These are phyloP conservation scores for Silurus asotus DNA, from an alignment of 2,113 vertebrate species.

Conservation along the genomic window DNA sequence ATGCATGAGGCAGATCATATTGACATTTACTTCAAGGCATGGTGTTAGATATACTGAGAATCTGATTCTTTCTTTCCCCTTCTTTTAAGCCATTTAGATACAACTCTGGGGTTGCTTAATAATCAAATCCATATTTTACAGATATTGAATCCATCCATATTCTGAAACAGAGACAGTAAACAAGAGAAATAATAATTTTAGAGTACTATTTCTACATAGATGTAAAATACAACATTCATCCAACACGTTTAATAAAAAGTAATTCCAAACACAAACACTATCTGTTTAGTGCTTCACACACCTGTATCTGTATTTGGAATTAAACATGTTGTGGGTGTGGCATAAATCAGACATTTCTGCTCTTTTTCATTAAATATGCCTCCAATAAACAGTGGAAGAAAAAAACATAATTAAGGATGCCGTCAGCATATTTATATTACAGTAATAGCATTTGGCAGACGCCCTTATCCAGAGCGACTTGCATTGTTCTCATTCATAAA, in stretches of 20 bases:
- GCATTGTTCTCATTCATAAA: no score
- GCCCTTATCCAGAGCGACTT: no score
- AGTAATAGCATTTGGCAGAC: no score
- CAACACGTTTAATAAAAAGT: background rate
- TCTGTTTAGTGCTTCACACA: background rate
- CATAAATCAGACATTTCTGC: background rate
- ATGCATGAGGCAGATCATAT: constrained; percentile 69
- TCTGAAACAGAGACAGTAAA: constrained; percentile 35
- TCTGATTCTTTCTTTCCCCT: background rate
- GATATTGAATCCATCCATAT: constrained; percentile 44
- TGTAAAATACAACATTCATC: background rate
- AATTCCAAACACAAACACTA: background rate
- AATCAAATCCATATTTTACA: constrained; percentile 24
- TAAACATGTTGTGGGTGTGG: no score
- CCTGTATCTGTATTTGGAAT: background rate
- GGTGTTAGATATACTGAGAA: background rate
- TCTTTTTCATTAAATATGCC: background rate
- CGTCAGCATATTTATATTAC: background rate
- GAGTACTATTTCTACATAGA: background rate
- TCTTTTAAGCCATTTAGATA: background rate
- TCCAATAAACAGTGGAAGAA: background rate
- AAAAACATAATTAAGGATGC: background rate
- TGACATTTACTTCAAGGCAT: constrained; percentile 59
- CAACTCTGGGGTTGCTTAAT: background rate
- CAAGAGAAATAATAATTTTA: constrained; percentile 3